Evolutionary conservation across 2,888 invertebrate species (phyloP).

Genomic region (Ditula angustiorana): DNA sequence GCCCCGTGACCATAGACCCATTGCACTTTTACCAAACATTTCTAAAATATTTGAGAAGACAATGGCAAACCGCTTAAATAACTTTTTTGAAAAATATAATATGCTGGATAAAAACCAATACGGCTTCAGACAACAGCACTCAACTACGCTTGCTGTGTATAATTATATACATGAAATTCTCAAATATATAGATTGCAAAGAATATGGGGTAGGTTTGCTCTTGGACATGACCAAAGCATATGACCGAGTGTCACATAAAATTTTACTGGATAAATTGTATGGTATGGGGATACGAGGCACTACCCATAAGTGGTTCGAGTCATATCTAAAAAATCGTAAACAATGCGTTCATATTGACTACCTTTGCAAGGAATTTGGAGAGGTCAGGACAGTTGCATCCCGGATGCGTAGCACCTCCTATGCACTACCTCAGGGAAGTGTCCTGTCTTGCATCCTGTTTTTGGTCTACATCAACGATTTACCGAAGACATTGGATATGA

Average conservation of each 20-base stretch:
- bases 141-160: no score
- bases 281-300: slow-evolving; percentile 10
- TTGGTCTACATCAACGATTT: no score
- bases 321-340: slow-evolving; percentile 9
- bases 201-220: slow-evolving; percentile 21
- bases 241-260: slow-evolving; percentile 14
- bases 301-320: slow-evolving; percentile 21
- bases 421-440: slow-evolving; percentile 23
- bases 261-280: background rate
- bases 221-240: slow-evolving; percentile 36
- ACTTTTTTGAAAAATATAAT: slow-evolving; percentile 9
- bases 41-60: slow-evolving; percentile 9
- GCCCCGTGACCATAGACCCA: slow-evolving; percentile 1
- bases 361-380: background rate
- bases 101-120: no score
- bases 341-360: background rate
- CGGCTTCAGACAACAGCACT: no score
- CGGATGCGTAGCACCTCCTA: background rate
- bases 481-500: no score
- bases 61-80: slow-evolving; percentile 1
- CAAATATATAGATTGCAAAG: no score
- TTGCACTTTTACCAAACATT: slow-evolving; percentile 1
- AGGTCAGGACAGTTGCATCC: background rate
- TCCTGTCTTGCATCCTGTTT: slow-evolving; percentile 4
- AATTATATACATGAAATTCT: no score